Evolutionary conservation across 2,113 vertebrate species (phyloP).

Genomic region (Corynorhinus townsendii): DNA sequence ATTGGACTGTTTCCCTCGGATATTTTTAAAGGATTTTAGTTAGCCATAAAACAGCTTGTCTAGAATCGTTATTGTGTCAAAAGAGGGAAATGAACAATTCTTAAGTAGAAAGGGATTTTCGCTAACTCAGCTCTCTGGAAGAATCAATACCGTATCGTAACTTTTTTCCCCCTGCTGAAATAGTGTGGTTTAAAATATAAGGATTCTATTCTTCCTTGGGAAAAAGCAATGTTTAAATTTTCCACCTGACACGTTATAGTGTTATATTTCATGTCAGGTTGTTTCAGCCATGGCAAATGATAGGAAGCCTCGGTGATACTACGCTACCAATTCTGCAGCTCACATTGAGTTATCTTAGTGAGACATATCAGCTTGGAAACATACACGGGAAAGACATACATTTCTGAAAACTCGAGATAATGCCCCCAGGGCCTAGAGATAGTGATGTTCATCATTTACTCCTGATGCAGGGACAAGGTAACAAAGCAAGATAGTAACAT

Average conservation of each 20-base stretch:
- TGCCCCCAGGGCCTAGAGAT: conserved; percentile 22
- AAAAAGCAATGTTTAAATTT: conserved; percentile 77
- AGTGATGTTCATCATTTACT: conserved; percentile 60
- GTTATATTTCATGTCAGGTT: conserved; percentile 74
- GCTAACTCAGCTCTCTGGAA: conserved; percentile 53
- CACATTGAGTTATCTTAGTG: conserved; percentile 70
- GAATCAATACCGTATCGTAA: conserved; percentile 54
- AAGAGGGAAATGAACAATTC: conserved; percentile 13
- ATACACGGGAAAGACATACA: conserved; percentile 23
- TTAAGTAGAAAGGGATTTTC: conserved; percentile 52
- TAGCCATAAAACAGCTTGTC: conserved; percentile 11
- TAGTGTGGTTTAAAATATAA: conserved; percentile 56
- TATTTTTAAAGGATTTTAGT: conserved; percentile 38
- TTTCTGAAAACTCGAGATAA: conserved; percentile 71
- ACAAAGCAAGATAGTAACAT: neutral
- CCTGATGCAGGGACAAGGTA: conserved; percentile 39
- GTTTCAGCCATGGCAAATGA: conserved; percentile 73
- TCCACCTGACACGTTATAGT: conserved; percentile 70
- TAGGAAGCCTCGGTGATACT: conserved; percentile 65
- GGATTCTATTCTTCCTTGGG: conserved; percentile 22
- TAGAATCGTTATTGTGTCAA: conserved; percentile 34
- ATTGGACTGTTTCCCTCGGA: neutral
- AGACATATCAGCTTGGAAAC: conserved; percentile 62
- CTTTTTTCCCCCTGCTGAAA: neutral
- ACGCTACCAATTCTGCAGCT: conserved; percentile 58